Conservation (phyloP, 2,797 vertebrate genomes). For the Macropodus opercularis region DNA sequence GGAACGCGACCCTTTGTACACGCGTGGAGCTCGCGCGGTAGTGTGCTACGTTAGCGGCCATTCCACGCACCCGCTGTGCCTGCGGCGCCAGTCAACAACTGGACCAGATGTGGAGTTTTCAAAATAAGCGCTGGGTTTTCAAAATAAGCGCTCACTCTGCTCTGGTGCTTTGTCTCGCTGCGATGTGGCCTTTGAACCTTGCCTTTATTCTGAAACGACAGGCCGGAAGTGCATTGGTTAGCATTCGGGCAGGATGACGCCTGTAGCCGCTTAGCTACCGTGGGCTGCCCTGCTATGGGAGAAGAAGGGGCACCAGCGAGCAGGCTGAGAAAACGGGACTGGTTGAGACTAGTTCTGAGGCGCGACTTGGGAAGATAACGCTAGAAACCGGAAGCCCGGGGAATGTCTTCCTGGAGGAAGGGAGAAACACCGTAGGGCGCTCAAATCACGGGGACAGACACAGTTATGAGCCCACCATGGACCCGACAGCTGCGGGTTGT, state of each 20-base stretch:
- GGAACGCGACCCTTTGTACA: no score
- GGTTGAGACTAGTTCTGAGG: slow-evolving; percentile 44
- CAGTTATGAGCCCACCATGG: slow-evolving; percentile 47
- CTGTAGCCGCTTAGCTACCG: slow-evolving; percentile 16
- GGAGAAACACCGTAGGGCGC: slow-evolving; percentile 38
- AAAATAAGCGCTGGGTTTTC: neutral
- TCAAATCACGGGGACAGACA: slow-evolving; percentile 32
- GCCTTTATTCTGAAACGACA: slow-evolving; percentile 48
- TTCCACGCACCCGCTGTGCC: no score
- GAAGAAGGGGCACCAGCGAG: slow-evolving; percentile 16
- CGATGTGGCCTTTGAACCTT: accelerated
- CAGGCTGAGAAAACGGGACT: slow-evolving; percentile 38
- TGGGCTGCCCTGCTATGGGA: slow-evolving; percentile 62
- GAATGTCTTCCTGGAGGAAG: slow-evolving; percentile 41
- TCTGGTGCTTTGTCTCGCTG: neutral
- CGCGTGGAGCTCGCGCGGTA: no score
- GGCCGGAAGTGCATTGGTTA: neutral
- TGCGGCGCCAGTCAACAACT: neutral
- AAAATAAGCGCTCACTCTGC: neutral
- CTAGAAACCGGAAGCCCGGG: slow-evolving; percentile 47
- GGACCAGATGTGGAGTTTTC: neutral
- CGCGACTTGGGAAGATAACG: slow-evolving; percentile 59
- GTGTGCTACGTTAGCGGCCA: no score
- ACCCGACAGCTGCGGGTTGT: slow-evolving; percentile 40
- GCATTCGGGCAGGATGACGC: accelerated